Conservation (phyloP, 2,113 vertebrate species). For the Steatornis caripensis region DNA sequence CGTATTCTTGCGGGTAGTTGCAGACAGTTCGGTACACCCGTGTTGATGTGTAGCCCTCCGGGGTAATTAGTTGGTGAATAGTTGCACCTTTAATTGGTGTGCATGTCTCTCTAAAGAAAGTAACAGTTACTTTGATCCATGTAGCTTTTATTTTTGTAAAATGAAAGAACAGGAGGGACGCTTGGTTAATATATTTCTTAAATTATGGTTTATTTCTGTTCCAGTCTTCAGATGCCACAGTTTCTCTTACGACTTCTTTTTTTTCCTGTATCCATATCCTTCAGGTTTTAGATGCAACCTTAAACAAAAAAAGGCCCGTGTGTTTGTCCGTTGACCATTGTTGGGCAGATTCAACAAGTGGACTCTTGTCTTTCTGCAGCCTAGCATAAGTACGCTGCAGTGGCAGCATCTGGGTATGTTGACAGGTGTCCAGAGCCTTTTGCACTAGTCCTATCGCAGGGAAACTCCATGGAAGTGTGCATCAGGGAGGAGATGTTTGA, state of each 20-base stretch:
- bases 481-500: background rate
- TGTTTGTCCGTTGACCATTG: background rate
- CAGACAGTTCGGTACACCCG: background rate
- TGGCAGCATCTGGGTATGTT: background rate
- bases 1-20: background rate
- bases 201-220: background rate
- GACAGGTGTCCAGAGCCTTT: background rate
- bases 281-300: background rate
- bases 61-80: background rate
- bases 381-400: fast-evolving
- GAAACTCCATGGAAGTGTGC: background rate
- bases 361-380: background rate
- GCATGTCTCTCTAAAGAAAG: background rate
- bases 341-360: background rate
- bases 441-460: background rate
- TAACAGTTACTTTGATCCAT: background rate
- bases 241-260: background rate
- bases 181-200: background rate
- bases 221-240: background rate
- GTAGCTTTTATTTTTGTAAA: background rate
- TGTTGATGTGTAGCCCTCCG: background rate
- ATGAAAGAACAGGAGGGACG: background rate
- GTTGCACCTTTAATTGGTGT: background rate
- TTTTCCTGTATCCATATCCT: background rate
- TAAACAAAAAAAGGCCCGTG: fast-evolving